Conservation (phyloP, 2,888 invertebrate species). For the Orchesellides sinensis region DNA sequence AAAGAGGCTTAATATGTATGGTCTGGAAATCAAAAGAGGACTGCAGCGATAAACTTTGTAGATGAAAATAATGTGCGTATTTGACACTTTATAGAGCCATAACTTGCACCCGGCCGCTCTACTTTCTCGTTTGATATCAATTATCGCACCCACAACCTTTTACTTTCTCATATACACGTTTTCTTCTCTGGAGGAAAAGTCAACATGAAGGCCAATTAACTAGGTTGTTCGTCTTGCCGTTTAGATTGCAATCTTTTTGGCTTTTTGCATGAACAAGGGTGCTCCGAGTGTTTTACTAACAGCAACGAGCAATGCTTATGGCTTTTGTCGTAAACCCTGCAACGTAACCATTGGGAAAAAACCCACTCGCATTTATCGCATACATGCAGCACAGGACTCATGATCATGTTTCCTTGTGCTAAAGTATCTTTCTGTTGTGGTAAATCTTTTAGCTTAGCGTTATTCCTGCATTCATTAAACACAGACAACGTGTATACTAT, state of each 20-base stretch:
- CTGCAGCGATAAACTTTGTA: background rate
- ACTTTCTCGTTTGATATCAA: slow-evolving; percentile 40
- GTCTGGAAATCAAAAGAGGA: background rate
- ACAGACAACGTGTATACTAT: background rate
- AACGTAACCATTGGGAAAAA: too few species aligned
- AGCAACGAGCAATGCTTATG: too few species aligned
- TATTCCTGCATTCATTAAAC: slow-evolving; percentile 8
- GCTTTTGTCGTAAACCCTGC: too few species aligned
- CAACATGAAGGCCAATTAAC: slow-evolving; percentile 26
- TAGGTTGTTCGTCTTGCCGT: slow-evolving; percentile 5
- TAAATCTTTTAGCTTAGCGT: background rate
- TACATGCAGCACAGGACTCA: background rate
- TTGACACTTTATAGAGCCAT: slow-evolving; percentile 56
- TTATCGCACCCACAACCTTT: slow-evolving; percentile 33
- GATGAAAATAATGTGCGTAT: slow-evolving; percentile 46
- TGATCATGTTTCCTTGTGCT: background rate
- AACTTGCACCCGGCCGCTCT: slow-evolving; percentile 56
- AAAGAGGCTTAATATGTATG: background rate
- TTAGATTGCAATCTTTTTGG: slow-evolving; percentile 27
- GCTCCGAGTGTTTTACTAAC: background rate
- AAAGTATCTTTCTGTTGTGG: too few species aligned
- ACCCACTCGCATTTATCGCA: too few species aligned
- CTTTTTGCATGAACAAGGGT: background rate
- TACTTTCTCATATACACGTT: slow-evolving; percentile 13
- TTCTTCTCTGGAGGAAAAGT: background rate